Evolutionary conservation across 2,113 vertebrate species (phyloP).

Genomic region (Triplophysa rosa): DNA sequence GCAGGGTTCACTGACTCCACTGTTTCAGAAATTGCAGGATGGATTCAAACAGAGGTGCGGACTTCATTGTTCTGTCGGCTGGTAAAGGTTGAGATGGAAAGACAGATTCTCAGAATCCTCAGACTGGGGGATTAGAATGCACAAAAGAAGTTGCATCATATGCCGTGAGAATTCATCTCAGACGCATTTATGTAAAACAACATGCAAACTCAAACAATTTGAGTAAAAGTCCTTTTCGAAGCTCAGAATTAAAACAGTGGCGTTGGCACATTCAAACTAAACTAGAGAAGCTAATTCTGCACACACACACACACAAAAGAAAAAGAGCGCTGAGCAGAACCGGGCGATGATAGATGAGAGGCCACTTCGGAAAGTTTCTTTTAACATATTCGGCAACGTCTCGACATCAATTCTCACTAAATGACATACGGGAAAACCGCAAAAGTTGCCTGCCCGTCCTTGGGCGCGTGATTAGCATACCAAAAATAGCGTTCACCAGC

Average conservation of each 20-base stretch:
- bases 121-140: conserved; percentile 9
- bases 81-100: conserved; percentile 33
- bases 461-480: conserved; percentile 63
- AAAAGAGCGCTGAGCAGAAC: not conserved
- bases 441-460: conserved; percentile 45
- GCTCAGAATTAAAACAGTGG: too few relatives aligned
- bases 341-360: not conserved
- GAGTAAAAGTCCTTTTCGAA: too few relatives aligned
- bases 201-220: too few relatives aligned
- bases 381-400: not conserved
- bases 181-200: not conserved
- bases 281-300: too few relatives aligned
- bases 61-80: conserved; percentile 64
- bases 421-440: not conserved
- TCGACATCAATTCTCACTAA: conserved; percentile 17
- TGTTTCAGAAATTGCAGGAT: conserved; percentile 71
- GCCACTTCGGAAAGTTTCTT: not conserved
- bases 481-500: conserved; percentile 59
- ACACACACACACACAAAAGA: not conserved
- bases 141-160: conserved; percentile 10
- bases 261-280: too few relatives aligned
- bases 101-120: conserved; percentile 14
- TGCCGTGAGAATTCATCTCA: not conserved
- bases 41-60: conserved; percentile 68
- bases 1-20: conserved; percentile 77